Percentiles rank a stretch among this genome's conserved stretches.
phyloP scores from a whole-genome alignment of 2,113 vertebrate species.

The Pogonocichla stellata region DNA sequence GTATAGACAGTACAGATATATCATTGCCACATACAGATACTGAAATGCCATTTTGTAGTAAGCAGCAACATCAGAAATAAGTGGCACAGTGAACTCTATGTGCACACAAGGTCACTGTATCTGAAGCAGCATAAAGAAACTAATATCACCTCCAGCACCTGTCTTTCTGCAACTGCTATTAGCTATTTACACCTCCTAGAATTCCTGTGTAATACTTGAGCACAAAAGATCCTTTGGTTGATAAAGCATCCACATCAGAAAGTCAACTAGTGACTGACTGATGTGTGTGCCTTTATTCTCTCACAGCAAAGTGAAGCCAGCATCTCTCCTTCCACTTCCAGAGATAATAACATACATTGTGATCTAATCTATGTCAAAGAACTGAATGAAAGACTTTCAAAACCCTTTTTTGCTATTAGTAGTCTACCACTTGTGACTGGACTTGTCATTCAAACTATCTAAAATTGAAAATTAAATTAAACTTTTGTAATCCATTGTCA shows the following conservation, averaged over 20 bases:
- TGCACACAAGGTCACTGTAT: neutral
- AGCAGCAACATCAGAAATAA: neutral
- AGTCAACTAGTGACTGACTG: neutral
- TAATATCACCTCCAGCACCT: neutral
- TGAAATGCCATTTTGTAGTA: neutral
- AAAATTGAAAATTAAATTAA: neutral
- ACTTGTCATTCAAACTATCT: neutral
- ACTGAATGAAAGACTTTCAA: neutral
- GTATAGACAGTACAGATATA: neutral
- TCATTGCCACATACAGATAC: neutral
- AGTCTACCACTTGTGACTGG: neutral
- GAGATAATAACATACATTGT: neutral
- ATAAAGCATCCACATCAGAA: neutral
- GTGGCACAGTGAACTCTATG: fast-evolving
- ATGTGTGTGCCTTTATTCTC: neutral
- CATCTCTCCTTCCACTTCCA: neutral
- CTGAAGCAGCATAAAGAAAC: neutral
- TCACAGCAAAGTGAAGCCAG: neutral
- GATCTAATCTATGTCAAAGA: neutral
- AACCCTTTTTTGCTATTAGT: neutral
- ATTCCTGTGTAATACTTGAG: neutral
- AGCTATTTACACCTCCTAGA: neutral
- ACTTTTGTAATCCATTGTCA: neutral
- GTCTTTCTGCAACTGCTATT: neutral
- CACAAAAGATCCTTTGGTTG: neutral